Evolutionary conservation across 2,888 invertebrate genomes (phyloP), one percentile per base, ranked within the genome.

Genomic region (Campaea margaritaria): DNA sequence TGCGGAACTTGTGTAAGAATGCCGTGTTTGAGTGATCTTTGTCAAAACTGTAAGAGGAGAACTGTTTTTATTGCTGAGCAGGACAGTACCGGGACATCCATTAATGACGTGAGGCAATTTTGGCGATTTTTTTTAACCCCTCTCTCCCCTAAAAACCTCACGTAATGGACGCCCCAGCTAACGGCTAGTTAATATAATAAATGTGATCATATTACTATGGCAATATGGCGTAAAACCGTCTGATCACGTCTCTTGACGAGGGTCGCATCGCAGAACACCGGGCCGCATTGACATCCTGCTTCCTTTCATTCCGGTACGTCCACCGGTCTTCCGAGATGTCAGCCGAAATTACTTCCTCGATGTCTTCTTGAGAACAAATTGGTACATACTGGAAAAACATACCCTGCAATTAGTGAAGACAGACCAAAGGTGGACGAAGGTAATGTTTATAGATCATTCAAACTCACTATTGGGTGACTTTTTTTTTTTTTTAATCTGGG

Each of bases 141-240:
- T n/a, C n/a, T n/a, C n/a, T n/a, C n/a, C n/a, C n/a, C n/a, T n/a
- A n/a, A n/a, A n/a, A n/a, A n/a, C n/a, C n/a, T n/a, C n/a, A n/a
- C n/a, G n/a, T n/a, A 27, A 7, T 27, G 2, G 27, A 27, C 4
- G 27, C 27, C 27, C 31, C 4, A 9, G 31, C 1, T 31, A 31
- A 31, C 31, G 8, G 10, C 31, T 31, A 31, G 31, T 31, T 9
- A 9, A 57, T n/a, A n/a, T n/a, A n/a, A n/a, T n/a, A n/a, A 53
- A 36, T 0, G 53, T 64, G 50, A 41, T n/a, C 11, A 10, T 78
- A 87, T 86, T 72, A 91, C 91, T 83, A 90, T 7, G 91, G 88
- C 27, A 91, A 46, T 72, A 91, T 85, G 11, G 90, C 85, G 45
- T 87, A 85, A 65, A 90, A 83, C 16, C 89, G 76, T 64, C 83